Base-by-base conservation (phyloP, 2,113 vertebrate species). In the Cephalopholis sonnerati region DNA sequence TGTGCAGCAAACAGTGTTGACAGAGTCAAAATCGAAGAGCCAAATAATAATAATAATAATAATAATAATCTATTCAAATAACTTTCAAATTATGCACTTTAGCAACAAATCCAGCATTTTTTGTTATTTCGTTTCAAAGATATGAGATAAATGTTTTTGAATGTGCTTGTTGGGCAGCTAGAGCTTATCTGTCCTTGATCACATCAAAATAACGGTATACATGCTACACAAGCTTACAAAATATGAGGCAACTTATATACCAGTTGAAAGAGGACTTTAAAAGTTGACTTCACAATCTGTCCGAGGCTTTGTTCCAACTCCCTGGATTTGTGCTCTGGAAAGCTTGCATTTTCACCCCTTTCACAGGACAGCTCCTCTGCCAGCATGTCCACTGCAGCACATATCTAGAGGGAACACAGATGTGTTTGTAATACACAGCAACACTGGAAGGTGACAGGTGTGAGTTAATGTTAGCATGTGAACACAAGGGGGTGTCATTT, bases 351-450 rank as follows among this genome's bases (percentile, higher is more conserved):
- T 48, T 51, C 25, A 5, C 36, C 50, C 16, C 29, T 62, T 63
- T 55, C 71, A 81, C 90, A 93, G 25, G 68, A 65, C 2, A 92
- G 69, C 25, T 86, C 55, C 17, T 20, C 67, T 18, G 84, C 67
- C 46, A 93, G 81, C n/a, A 50, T 83, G 79, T 87, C 91, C 64
- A 93, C 84, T 12, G 89, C 81, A 41, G 53, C n/a, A 16, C 77
- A 89, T 58, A 87, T 82, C 91, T 92, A 74, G 1, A n/a, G 3
- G 70, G 20, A 79, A 78, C n/a, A 91, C 0, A 51, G 11, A 74
- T 24, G 12, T 22, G 11, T 5, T 61, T 72, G 32, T 58, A 22
- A 27, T 9, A 48, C 18, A 29, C 24, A 32, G 13, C 18, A 61
- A 32, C 17, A 59, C 32, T 1, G 2, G 0, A 48, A 39, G 5